Conservation (phyloP, 2,797 vertebrate species). For the Muscicapa striata region DNA sequence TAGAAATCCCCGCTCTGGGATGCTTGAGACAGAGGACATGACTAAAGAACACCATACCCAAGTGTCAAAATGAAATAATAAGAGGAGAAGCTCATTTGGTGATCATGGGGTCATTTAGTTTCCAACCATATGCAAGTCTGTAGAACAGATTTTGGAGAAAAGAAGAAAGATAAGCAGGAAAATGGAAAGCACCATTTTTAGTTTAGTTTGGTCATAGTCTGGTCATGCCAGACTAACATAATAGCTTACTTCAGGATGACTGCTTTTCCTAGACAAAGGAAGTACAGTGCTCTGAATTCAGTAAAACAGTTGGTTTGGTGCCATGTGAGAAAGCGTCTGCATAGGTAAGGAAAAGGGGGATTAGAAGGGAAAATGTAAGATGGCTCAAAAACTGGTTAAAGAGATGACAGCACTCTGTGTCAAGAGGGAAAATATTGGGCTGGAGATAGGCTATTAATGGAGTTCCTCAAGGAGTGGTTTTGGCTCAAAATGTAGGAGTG, state of each 20-base stretch:
- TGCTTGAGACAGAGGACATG: neutral
- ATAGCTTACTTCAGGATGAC: constrained; percentile 23
- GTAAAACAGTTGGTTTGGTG: constrained; percentile 19
- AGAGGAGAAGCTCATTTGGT: neutral
- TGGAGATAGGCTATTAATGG: constrained; percentile 31
- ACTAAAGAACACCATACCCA: neutral
- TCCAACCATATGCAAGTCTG: neutral
- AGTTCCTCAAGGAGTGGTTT: constrained; percentile 40
- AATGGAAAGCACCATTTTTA: constrained; percentile 37
- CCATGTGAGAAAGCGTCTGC: constrained; percentile 45
- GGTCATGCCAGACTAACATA: constrained; percentile 34
- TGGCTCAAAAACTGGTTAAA: constrained; percentile 14
- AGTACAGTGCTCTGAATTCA: constrained; percentile 39
- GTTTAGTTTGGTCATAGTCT: constrained; percentile 48
- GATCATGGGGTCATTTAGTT: neutral
- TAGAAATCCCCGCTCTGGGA: neutral
- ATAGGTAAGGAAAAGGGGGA: constrained; percentile 37
- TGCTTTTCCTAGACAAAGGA: constrained; percentile 34
- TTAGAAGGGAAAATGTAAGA: constrained; percentile 24
- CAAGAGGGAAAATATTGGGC: constrained; percentile 26
- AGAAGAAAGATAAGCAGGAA: constrained; percentile 13
- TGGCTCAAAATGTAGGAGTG: constrained; percentile 44
- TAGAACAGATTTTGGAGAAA: constrained; percentile 4
- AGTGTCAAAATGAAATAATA: neutral
- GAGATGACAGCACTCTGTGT: constrained; percentile 37